Evolutionary conservation across 2,888 invertebrate species (phyloP), one percentile per base, ranked within the genome.

Genomic region (Anoplius nigerrimus): DNA sequence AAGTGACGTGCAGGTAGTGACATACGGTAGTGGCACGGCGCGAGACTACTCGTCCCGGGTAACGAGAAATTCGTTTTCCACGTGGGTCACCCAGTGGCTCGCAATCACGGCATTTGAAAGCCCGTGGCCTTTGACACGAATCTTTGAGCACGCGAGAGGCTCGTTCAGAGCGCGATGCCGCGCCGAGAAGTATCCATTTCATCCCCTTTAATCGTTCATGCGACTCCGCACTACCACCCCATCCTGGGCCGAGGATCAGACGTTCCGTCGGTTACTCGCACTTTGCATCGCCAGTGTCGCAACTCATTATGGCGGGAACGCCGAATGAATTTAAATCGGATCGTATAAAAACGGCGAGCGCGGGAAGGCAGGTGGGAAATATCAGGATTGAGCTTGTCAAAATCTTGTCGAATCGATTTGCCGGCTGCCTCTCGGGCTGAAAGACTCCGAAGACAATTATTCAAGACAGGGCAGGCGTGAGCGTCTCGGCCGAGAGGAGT

Each of bases 391-490:
- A 6, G 57, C 63, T 70, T 71, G 64, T 64, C 67, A 71, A 67
- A 71, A 67, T 67, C 61, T 66, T 55, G 69, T 67, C 59, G n/a
- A n/a, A n/a, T n/a, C 34, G 34, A 34, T n/a, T n/a, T n/a, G n/a
- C 59, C 66, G 48, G 45, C 53, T 64, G 45, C 20, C 27, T 34
- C 16, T 46, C 60, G 22, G 22, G 27, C 58, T 55, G 54, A 57
- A 65, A 34, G 46, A 46, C 18, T 52, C 59, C 64, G 20, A 16
- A 34, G 34, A 24, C 53, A 51, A 68, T 68, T 71, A 70, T 64
- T 67, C 67, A 63, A 52, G 53, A 60, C 51, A 45, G 52, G 54
- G 42, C 48, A 55, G 61, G 27, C 48, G 58, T 59, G 61, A 65
- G 43, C 45, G 61, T 34, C 2, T 15, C n/a, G 22, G 63, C 59